phyloP scores from a whole-genome alignment of 35 echinoderm and acorn worm species.

The Anneissia japonica region DNA sequence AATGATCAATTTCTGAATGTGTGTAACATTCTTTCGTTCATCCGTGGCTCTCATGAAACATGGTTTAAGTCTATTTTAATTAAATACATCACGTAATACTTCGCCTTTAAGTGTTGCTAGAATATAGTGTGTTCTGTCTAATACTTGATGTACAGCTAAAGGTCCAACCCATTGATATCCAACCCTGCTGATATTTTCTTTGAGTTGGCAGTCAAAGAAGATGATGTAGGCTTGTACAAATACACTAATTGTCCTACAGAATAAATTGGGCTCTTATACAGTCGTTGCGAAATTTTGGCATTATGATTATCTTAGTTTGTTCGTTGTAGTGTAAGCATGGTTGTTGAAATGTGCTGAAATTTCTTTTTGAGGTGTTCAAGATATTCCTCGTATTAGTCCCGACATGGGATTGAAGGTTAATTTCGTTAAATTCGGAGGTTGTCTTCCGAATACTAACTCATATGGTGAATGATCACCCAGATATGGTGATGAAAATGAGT shows the following conservation, averaged over 20 bases:
- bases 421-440: not conserved
- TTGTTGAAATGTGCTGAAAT: constrained; percentile 9
- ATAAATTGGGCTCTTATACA: constrained; percentile 29
- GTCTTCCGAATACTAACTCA: not conserved
- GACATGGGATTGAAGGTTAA: not conserved
- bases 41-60: constrained; percentile 32
- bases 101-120: constrained; percentile 24
- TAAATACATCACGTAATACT: constrained; percentile 27
- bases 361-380: not conserved
- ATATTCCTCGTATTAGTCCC: constrained; percentile 21
- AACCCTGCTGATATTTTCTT: constrained; percentile 39
- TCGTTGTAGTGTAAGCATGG: constrained; percentile 13
- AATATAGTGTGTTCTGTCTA: constrained; percentile 33
- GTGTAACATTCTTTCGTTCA: constrained; percentile 1
- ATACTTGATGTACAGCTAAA: constrained; percentile 31
- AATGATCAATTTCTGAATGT: constrained; percentile 33
- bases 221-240: constrained; percentile 41
- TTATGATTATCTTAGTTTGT: constrained; percentile 9
- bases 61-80: constrained; percentile 28
- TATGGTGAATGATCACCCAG: constrained; percentile 12
- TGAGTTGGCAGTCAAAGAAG: constrained; percentile 34
- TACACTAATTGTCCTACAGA: constrained; percentile 31
- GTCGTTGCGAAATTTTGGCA: constrained; percentile 19
- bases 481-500: constrained; percentile 36
- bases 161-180: constrained; percentile 54